Evolutionary conservation across 2,113 vertebrate genomes (phyloP), one percentile per base, ranked within the genome.

Genomic region (Anolis sagrei): DNA sequence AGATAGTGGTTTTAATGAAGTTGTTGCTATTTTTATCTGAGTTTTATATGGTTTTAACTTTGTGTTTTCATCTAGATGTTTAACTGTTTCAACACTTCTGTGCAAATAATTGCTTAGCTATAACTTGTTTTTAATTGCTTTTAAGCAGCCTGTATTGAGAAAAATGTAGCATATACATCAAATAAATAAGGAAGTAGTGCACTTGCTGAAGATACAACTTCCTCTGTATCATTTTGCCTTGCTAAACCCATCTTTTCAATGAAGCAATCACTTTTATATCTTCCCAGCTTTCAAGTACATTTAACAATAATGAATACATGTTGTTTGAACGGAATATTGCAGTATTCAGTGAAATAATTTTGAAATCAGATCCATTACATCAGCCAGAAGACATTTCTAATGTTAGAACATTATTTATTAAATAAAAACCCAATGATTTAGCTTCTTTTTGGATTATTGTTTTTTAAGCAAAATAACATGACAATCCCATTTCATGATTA

Each of bases 321-420:
- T 85, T 76, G 76, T 79, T 87, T 85, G 81, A 68, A 87, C 86
- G 72, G 81, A 64, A 80, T 88, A 62, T 34, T 51, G 27, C 29
- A 77, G 13, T 64, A 88, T 88, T 84, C 82, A 77, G 18, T 78
- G 29, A 77, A 81, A 85, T 88, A 92, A 68, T 64, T 74, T 54
- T 92, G 92, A 79, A 90, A 86, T 84, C 80, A 36, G 8, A 86
- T 84, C 76, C 85, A 91, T 76, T 76, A 62, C 34, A 21, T n/a
- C 89, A 89, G 69, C 78, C 87, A 83, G 68, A 90, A 66, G 73
- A 23, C 36, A 16, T 72, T 84, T 54, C 74, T 89, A 90, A 91
- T 93, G 76, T 86, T 66, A 19, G 78, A 78, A 3, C 82, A 51
- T 32, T 62, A 64, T 23, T 13, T 1, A 48, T 36, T 66, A 32